These are phyloP conservation scores for Agrotis puta DNA, from an alignment of 2,888 invertebrate species.

Conservation along the genomic window DNA sequence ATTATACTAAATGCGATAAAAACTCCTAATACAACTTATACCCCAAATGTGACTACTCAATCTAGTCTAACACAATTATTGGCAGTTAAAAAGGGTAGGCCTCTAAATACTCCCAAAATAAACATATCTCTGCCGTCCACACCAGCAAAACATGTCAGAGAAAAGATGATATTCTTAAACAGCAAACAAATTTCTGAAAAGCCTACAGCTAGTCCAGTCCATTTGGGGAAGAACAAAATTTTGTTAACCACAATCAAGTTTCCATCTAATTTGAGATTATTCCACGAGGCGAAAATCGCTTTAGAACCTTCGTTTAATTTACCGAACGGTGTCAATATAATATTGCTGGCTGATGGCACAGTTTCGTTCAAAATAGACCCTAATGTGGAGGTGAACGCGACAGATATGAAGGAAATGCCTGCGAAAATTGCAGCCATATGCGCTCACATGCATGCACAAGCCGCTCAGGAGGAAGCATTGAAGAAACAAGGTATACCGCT, in stretches of 20 bases:
- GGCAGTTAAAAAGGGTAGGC: conserved; percentile 12
- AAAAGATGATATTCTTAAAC: conserved; percentile 66
- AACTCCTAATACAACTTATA: conserved; percentile 1
- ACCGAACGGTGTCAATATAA: conserved; percentile 72
- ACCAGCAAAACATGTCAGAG: conserved; percentile 26
- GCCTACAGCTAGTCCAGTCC: conserved; percentile 72
- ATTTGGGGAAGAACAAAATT: conserved; percentile 82
- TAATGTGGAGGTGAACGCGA: conserved; percentile 57
- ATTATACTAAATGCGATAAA: neutral
- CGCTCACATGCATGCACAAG: conserved; percentile 64
- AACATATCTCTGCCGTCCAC: neutral
- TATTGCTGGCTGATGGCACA: conserved; percentile 69
- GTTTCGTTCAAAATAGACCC: conserved; percentile 69
- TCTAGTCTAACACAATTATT: neutral
- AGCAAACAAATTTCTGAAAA: conserved; percentile 63
- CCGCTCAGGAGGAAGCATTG: neutral
- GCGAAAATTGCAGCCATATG: conserved; percentile 70
- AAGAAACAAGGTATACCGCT: neutral
- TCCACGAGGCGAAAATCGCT: conserved; percentile 32
- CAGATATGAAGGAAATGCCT: conserved; percentile 68
- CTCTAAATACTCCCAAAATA: neutral
- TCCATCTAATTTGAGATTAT: conserved; percentile 54
- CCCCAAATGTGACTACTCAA: neutral
- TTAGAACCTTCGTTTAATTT: conserved; percentile 41
- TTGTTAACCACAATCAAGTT: conserved; percentile 79